Evolutionary conservation across 2,113 vertebrate genomes (phyloP).

Genomic region (Sigmodon hispidus): DNA sequence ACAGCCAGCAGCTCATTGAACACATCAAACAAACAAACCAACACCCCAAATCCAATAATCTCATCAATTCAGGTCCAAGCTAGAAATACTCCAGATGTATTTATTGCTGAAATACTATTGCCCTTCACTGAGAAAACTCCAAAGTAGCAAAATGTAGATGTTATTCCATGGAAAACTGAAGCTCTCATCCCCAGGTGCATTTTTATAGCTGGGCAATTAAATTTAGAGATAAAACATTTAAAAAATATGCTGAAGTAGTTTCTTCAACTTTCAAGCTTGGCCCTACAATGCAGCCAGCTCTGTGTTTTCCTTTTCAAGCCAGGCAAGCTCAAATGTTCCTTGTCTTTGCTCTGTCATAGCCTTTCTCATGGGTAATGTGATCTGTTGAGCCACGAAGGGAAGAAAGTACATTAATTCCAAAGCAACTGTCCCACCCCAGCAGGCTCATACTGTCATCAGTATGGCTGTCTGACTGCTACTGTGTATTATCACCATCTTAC

Average conservation of each 20-base stretch:
- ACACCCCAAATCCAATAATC: conserved; percentile 7
- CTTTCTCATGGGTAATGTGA: not conserved
- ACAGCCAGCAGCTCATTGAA: conserved; percentile 29
- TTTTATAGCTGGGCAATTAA: not conserved
- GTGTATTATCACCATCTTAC: not conserved
- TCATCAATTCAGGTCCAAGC: not conserved
- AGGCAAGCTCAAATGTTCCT: not conserved
- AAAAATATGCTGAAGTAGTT: not conserved
- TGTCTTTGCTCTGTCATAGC: not conserved
- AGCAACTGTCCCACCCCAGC: not conserved
- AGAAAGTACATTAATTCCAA: not conserved
- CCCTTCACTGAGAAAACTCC: not conserved
- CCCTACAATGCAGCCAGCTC: not conserved
- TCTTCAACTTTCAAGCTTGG: not conserved
- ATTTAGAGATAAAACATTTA: not conserved
- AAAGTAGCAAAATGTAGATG: not conserved
- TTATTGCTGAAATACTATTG: not conserved
- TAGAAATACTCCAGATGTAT: conserved; percentile 5
- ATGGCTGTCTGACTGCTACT: not conserved
- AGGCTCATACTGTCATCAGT: no score
- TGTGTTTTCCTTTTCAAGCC: not conserved
- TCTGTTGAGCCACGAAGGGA: fast-evolving
- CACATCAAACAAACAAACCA: conserved; percentile 1
- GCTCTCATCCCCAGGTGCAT: not conserved
- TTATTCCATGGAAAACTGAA: fast-evolving